Evolutionary conservation across 2,888 invertebrate genomes (phyloP), one percentile per base, ranked within the genome.

Genomic region (Creontiades dilutus): DNA sequence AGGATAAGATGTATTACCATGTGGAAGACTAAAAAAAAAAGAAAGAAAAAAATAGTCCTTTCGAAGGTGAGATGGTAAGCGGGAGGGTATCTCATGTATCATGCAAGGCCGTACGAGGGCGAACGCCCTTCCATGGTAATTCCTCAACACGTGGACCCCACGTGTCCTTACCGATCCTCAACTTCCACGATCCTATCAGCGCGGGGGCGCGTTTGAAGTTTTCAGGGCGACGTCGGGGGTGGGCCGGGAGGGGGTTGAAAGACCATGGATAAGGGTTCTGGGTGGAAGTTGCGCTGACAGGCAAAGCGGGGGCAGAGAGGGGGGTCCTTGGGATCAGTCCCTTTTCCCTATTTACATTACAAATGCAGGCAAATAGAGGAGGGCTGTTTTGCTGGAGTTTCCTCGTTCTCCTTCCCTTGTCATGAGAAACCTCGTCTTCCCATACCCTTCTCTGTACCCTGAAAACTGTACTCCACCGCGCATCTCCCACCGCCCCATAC

Each of bases 1-100:
- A 85, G 85, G 85, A 85, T 85, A 85, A 85, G 85, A 85, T 57
- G 85, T 61, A 85, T 85, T 3, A 61, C 85, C 85, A 37, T 85
- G 57, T 85, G 85, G 37, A 61, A 23, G 37, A 55, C 19, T 55
- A 52, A 23, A 82, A 27, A 28, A 4, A 37, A n/a, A n/a, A n/a
- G n/a, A n/a, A n/a, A n/a, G n/a, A n/a, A n/a, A n/a, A n/a, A n/a
- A n/a, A n/a, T n/a, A 55, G 55, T 61, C 85, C 61, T 57, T 85
- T 85, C 61, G 68, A 68, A 68, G 68, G 68, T 11, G 23, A 9
- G 23, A 23, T 3, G 46, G 46, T 68, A 23, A 19, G 19, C 5
- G 19, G 19, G 9, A 19, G 68, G 68, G 9, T 7, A 12, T 46
- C 78, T 80, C 78, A 80, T 80, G 78, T 80, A 80, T 80, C n/a